Evolutionary conservation across 2,113 vertebrate species (phyloP), one percentile per base, ranked within the genome.

Genomic region (Irena cyanogastra): DNA sequence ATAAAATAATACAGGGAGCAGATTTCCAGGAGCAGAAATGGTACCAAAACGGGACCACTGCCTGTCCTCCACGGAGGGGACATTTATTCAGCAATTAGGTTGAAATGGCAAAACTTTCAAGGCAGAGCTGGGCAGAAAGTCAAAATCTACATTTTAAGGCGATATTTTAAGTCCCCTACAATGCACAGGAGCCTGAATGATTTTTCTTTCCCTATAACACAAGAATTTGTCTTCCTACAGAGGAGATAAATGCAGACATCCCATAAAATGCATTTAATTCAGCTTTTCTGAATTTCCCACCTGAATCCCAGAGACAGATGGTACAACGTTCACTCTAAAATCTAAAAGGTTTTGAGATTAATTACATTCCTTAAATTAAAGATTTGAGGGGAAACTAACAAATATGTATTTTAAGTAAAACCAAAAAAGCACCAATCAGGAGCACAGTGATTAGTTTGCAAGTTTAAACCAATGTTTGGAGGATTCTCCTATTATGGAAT

Each of bases 131-230:
- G 97, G 97, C 98, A 97, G 52, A 97, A 90, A 97, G 95, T 98
- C 97, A 98, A 98, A 97, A 97, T 86, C 97, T 96, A 95, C 96
- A 96, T 97, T 97, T 97, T 93, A 91, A 97, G 92, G 94, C 16
- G 61, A 95, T 96, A 91, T 95, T 97, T 97, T 94, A 94, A 96
- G 93, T 96, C 64, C 87, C 90, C 90, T 89, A 94, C 94, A 95
- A 78, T 78, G 97, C 95, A 94, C 94, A 91, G 93, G 45, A 97
- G 89, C 81, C 84, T 5, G 21, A 33, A 75, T 16, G 63, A 47
- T 68, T 95, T 91, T 92, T 91, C 88, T 95, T 94, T 91, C 78
- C 44, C 39, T 2, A 6, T 83, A 87, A 81, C 93, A 91, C 74
- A 76, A 75, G 87, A 87, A 68, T 92, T 83, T 61, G 69, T 71